Conservation (phyloP, 2,888 invertebrate species). For the Pristionchus exspectatus region DNA sequence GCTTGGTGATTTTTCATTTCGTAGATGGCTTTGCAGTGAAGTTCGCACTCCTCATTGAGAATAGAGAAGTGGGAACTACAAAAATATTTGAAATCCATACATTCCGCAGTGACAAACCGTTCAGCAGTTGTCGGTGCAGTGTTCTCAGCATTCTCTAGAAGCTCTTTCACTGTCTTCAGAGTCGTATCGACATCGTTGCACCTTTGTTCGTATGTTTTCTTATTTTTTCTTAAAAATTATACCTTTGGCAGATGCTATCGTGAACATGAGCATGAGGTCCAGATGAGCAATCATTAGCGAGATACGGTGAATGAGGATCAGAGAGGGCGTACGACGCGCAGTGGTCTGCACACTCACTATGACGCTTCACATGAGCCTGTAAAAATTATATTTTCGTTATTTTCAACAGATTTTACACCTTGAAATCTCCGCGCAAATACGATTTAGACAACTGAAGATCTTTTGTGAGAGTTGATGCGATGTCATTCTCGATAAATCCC, state of each 20-base stretch:
- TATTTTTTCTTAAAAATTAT: background rate
- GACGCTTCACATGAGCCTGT: background rate
- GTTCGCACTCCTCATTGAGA: background rate
- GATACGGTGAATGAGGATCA: background rate
- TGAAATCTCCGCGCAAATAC: background rate
- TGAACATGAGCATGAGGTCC: background rate
- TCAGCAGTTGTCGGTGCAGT: background rate
- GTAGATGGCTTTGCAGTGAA: background rate
- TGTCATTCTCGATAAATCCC: background rate
- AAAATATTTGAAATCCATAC: background rate
- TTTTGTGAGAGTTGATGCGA: background rate
- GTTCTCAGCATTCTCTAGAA: background rate
- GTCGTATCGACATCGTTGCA: background rate
- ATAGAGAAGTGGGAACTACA: background rate
- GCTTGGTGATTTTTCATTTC: slow-evolving; percentile 1
- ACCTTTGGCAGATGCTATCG: background rate
- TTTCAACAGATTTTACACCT: background rate
- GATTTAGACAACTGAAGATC: background rate
- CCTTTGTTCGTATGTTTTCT: background rate
- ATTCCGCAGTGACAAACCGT: no score
- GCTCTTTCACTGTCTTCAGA: background rate
- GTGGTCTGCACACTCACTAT: background rate
- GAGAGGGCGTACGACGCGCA: background rate
- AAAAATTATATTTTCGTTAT: no score
- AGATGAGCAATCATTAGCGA: background rate